These are phyloP conservation scores for Synanceia verrucosa DNA, from an alignment of 2,797 vertebrate genomes.

Conservation along the genomic window DNA sequence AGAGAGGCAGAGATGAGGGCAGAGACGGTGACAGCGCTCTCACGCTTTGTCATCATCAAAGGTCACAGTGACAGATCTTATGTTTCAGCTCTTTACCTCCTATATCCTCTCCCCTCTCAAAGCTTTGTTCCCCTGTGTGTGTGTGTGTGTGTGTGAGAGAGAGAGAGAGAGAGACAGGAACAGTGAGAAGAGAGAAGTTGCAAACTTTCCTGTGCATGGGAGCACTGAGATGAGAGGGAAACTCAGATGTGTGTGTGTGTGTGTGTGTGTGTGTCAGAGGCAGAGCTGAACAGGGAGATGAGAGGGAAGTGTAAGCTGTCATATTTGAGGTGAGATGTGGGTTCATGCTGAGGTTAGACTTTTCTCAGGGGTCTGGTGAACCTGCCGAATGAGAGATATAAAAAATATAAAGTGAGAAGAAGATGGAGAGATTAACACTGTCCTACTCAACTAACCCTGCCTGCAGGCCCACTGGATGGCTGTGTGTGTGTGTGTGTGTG, in stretches of 20 bases:
- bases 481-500: neutral
- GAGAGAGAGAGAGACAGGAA: slow-evolving; percentile 11
- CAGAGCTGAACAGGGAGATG: slow-evolving; percentile 58
- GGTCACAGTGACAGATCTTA: slow-evolving; percentile 75
- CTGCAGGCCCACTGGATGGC: neutral
- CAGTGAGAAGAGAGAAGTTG: slow-evolving; percentile 40
- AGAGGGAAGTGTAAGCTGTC: slow-evolving; percentile 77
- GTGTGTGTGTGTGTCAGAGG: slow-evolving; percentile 36
- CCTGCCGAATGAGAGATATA: slow-evolving; percentile 65
- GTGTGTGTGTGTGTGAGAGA: slow-evolving; percentile 6
- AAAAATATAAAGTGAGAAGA: slow-evolving; percentile 49
- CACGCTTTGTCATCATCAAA: slow-evolving; percentile 73
- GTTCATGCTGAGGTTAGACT: slow-evolving; percentile 79
- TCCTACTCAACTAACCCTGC: slow-evolving; percentile 42
- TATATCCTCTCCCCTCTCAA: slow-evolving; percentile 48
- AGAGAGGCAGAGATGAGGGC: neutral
- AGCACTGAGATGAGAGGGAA: slow-evolving; percentile 62
- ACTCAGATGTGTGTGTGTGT: slow-evolving; percentile 31
- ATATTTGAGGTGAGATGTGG: slow-evolving; percentile 73
- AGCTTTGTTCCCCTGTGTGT: slow-evolving; percentile 55
- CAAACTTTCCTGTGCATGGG: slow-evolving; percentile 58
- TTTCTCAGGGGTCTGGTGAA: slow-evolving; percentile 79
- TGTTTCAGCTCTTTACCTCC: slow-evolving; percentile 63
- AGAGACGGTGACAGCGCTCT: slow-evolving; percentile 27
- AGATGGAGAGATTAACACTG: slow-evolving; percentile 65